Percentiles rank a stretch among this genome's conserved stretches.
These are phyloP conservation scores for Atethmia centrago DNA, from an alignment of 2,888 invertebrate species.

Conservation along the genomic window DNA sequence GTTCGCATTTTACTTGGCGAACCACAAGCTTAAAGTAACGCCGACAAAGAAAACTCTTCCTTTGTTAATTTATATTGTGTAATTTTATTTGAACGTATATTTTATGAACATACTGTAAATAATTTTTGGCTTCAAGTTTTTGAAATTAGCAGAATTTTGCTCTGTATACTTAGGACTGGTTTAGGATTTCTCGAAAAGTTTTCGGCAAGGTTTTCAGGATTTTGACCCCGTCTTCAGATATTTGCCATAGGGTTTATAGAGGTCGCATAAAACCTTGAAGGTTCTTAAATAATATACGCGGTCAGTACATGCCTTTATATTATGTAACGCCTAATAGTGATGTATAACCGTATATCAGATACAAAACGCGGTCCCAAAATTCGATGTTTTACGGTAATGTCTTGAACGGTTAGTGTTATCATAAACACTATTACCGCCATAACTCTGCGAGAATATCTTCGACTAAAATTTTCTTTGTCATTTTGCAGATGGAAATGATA, in stretches of 20 bases:
- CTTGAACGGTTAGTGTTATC: slow-evolving; percentile 60
- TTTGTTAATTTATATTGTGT: slow-evolving; percentile 54
- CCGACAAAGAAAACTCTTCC: slow-evolving; percentile 50
- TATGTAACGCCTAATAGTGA: slow-evolving; percentile 37
- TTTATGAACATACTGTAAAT: slow-evolving; percentile 31
- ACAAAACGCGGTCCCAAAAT: slow-evolving; percentile 58
- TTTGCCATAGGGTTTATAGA: slow-evolving; percentile 32
- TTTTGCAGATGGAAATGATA: slow-evolving; percentile 83
- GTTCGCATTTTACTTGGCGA: slow-evolving; percentile 52
- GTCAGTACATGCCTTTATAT: slow-evolving; percentile 33
- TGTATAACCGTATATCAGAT: slow-evolving; percentile 53
- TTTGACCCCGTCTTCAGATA: neutral
- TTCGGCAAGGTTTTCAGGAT: neutral
- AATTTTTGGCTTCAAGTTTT: slow-evolving; percentile 21
- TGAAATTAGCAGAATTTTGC: slow-evolving; percentile 26
- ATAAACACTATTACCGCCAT: slow-evolving; percentile 71
- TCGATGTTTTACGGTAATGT: slow-evolving; percentile 64
- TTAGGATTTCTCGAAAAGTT: slow-evolving; percentile 9
- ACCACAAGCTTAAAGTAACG: slow-evolving; percentile 46
- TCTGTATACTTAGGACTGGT: slow-evolving; percentile 7
- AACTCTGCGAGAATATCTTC: slow-evolving; percentile 71
- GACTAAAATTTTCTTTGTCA: slow-evolving; percentile 79
- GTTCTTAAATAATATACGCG: slow-evolving; percentile 26
- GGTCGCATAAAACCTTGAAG: slow-evolving; percentile 27
- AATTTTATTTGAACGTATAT: slow-evolving; percentile 36